Evolutionary conservation across 1,140 invertebrate species (phyloP).

Genomic region (Drosophila sp.): DNA sequence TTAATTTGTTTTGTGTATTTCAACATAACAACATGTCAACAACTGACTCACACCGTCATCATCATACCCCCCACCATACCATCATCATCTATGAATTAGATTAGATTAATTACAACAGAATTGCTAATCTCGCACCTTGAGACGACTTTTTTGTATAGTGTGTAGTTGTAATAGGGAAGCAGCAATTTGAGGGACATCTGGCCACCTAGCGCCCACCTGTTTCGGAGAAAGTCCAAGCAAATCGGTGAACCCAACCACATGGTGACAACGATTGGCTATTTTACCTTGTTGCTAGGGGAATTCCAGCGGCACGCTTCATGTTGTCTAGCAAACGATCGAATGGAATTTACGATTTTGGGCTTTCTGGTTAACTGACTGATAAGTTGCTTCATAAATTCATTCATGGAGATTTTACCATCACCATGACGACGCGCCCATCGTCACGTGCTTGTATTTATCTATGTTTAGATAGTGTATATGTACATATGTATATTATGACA

Average conservation of each 20-base stretch:
- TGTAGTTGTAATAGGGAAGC: slow-evolving; percentile 62
- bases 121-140: slow-evolving; percentile 65
- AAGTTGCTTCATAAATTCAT: background rate
- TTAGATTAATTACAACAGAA: slow-evolving; percentile 9
- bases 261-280: background rate
- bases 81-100: slow-evolving; percentile 10
- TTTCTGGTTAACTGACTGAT: background rate
- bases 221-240: slow-evolving; percentile 51
- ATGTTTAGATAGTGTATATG: background rate
- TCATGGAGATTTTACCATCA: slow-evolving; percentile 1
- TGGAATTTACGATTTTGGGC: slow-evolving; percentile 2
- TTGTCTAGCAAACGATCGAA: slow-evolving; percentile 2
- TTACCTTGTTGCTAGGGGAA: slow-evolving; percentile 63
- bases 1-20: background rate
- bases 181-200: slow-evolving; percentile 40
- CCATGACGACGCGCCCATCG: background rate
- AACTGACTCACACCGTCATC: slow-evolving; percentile 1
- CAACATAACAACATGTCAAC: background rate
- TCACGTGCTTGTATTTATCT: background rate
- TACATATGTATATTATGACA: background rate
- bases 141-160: slow-evolving; percentile 11
- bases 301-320: slow-evolving; percentile 40
- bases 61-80: background rate
- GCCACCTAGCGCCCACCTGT: slow-evolving; percentile 2
- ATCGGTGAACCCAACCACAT: background rate